Evolutionary conservation across 2,888 invertebrate species (phyloP).

Genomic region (Andrena flavipes): DNA sequence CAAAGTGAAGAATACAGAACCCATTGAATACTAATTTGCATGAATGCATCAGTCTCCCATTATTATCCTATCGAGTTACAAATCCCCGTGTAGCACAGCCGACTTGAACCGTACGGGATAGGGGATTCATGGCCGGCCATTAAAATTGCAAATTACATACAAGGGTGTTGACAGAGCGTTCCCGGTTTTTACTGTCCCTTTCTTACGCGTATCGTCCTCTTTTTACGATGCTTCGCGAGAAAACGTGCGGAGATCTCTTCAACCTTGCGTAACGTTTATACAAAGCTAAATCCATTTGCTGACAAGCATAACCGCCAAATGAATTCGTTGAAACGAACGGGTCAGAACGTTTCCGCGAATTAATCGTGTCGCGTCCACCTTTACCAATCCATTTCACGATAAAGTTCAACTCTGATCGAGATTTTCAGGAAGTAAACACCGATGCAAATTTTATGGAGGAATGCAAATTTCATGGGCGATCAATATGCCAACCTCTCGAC

Average conservation of each 20-base stretch:
- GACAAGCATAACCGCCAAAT: slow-evolving; percentile 4
- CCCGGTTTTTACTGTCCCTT: slow-evolving; percentile 37
- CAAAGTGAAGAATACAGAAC: slow-evolving; percentile 48
- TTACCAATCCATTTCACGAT: not conserved
- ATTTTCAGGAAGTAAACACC: not conserved
- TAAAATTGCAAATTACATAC: slow-evolving; percentile 79
- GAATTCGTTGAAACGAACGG: not conserved
- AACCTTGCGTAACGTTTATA: slow-evolving; percentile 11
- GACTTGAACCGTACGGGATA: slow-evolving; percentile 34
- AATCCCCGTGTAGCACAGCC: slow-evolving; percentile 47
- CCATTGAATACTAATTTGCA: slow-evolving; percentile 65
- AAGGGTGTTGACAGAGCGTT: slow-evolving; percentile 69
- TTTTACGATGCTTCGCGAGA: not conserved
- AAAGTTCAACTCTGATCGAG: not conserved
- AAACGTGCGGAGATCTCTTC: slow-evolving; percentile 1
- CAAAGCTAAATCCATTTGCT: slow-evolving; percentile 10
- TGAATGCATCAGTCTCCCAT: slow-evolving; percentile 60
- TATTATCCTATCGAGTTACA: slow-evolving; percentile 70
- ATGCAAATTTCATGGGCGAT: not conserved
- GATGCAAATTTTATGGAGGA: not conserved
- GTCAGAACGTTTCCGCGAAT: not conserved
- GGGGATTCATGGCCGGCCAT: slow-evolving; percentile 61
- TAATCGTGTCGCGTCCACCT: not conserved
- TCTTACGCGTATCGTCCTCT: not conserved
- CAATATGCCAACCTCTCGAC: not conserved